Base-by-base conservation (phyloP, 2,113 vertebrate genomes). In the Ammodytes marinus region DNA sequence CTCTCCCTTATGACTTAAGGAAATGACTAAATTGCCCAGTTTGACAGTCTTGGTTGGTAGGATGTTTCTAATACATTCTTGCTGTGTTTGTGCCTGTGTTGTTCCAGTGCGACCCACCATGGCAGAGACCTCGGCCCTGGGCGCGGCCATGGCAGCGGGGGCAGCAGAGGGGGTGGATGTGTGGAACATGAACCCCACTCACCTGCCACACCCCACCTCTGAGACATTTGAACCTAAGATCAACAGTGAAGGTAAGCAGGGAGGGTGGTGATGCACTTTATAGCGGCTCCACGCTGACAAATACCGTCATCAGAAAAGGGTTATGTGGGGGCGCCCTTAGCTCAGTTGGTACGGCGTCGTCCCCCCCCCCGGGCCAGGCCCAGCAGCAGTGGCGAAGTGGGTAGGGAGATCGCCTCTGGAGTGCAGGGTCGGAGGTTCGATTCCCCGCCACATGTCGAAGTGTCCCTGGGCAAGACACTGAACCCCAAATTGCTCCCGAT, bases 91-190 rank as follows among this genome's bases (percentile, higher is more conserved):
- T 14, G 0, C 3, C 13, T 49, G 12, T 47, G 15, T 47, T 5
- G 6, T 0, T 68, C 11, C 90, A 99, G 98, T 98, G 59, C 97
- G 96, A 59, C 97, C 98, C 50, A 96, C 95, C 8, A 99, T 99
- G 98, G 93, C 97, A 0, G 98, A 99, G 95, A 99, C 97, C 53
- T 98, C 98, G 0, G 97, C 97, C 63, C 94, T 99, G 35, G 98
- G 98, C 27, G 98, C 95, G 8, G 98, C 98, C 79, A 99, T 99
- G 97, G 98, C 97, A 9, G 98, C 98, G 0, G 98, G 98, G 64
- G 95, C 97, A 10, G 98, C 98, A 9, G 96, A 98, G 90, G 98
- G 98, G 4, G 96, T 99, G 53, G 95, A 92, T 0, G 96, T 99
- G 53, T 99, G 98, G 98, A 97, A 93, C 79, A 93, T 99, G 19